Base-by-base conservation (phyloP, 2,113 vertebrate species). In the Tapirus terrestris region DNA sequence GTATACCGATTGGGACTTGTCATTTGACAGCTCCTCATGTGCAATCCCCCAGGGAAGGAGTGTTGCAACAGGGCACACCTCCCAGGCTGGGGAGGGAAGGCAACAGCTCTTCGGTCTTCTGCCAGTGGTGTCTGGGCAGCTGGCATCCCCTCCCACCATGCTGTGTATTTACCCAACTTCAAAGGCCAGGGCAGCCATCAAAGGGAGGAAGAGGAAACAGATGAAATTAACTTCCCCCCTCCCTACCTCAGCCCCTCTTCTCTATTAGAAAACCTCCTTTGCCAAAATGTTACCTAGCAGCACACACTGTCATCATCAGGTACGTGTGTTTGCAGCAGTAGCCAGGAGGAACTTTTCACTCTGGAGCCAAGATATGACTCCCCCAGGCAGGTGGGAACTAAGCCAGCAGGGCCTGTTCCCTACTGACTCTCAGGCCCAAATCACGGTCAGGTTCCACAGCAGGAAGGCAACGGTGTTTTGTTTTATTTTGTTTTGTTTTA, bases 91-190 rank as follows among this genome's bases (percentile, higher is more conserved):
- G 92, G 86, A 96, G 23, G 86, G 72, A 83, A 96, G 89, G 86
- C 79, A 73, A 13, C 56, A 51, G 70, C 91, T 96, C 96, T 94
- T 94, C 89, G 2, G 96, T 96, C 95, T 96, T 87, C 95, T 98
- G 97, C 96, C 97, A 97, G 92, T 84, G 87, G 95, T 85, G 61
- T 96, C 92, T 95, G 94, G 96, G 96, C 97, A 98, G 97, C 98
- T 98, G 98, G 92, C 80, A 96, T 97, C 96, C 92, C 97, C 97
- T 97, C 97, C 97, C 89, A 97, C 97, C 96, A 82, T 94, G 96
- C 97, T 97, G 98, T 97, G 96, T 94, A 83, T 96, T 97, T 96
- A 94, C 84, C 83, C 92, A 65, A 95, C 98, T 97, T 98, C 98
- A 98, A 98, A 98, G 95, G 87, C 92, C 95, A 85, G 89, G 87